Conservation (phyloP, 2,113 vertebrate genomes). For the Cervus canadensis region DNA sequence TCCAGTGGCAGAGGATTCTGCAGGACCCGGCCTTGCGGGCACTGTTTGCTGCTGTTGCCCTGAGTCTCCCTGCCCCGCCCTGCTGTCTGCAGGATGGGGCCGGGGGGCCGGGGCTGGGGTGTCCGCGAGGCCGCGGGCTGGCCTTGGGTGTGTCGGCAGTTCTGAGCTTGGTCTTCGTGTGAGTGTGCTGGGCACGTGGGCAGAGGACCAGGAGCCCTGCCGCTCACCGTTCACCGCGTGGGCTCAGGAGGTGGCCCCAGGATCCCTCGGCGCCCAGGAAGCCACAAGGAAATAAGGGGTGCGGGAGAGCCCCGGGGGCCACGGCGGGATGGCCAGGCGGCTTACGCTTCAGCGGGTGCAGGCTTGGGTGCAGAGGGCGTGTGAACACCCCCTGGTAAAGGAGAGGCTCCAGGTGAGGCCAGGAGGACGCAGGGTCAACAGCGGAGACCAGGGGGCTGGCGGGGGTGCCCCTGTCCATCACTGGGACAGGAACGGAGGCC, state of each 20-base stretch:
- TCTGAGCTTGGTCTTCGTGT: background rate
- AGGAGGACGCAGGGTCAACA: background rate
- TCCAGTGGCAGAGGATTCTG: no score
- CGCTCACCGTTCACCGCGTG: rapidly evolving
- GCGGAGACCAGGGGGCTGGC: rapidly evolving
- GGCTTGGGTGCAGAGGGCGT: background rate
- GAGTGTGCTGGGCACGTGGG: rapidly evolving
- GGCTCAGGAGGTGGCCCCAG: background rate
- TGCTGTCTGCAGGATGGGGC: background rate
- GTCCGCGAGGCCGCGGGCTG: rapidly evolving
- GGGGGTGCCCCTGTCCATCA: background rate
- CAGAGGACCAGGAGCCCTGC: no score
- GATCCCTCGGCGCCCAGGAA: rapidly evolving
- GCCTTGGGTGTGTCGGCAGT: background rate
- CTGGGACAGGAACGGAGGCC: rapidly evolving
- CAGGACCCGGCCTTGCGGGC: background rate
- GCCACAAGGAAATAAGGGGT: rapidly evolving
- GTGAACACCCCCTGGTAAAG: rapidly evolving
- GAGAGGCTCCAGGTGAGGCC: background rate
- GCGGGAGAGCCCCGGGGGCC: rapidly evolving
- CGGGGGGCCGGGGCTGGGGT: background rate
- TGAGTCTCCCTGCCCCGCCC: rapidly evolving
- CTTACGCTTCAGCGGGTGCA: background rate
- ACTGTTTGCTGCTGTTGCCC: background rate
- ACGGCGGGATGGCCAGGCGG: rapidly evolving